Base-by-base conservation (phyloP, 2,888 invertebrate species). In the Litoditis marina region DNA sequence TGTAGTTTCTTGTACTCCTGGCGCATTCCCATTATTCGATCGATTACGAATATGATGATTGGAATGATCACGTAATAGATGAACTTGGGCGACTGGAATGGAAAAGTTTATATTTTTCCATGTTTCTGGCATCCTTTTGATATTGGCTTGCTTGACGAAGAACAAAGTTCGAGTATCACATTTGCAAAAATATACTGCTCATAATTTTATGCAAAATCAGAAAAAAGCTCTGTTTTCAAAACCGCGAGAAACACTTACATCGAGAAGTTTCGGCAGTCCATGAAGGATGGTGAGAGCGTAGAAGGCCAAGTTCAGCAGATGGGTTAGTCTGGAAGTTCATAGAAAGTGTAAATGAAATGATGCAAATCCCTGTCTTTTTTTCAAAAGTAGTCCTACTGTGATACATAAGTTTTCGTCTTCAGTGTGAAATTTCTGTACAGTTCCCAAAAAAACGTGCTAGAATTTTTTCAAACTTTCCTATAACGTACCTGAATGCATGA, bases 41-140 rank as follows among this genome's bases (percentile, higher is more conserved):
- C 94, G 49, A 94, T 85, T 0, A 90, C 89, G 80, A 92, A 94
- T 66, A 94, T 87, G 42, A 92, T 88, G 3, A 92, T 93, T 0
- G 94, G 94, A 22, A 90, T 91, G 27, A 93, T 86, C 83, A 94
- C 92, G 85, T 92, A 95, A 82, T 92, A 88, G 92, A 93, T 94
- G 85, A 94, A 94, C 65, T 83, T 92, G 85, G 0, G 94, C 90
- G 7, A 79, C 84, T 85, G 69, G 63, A 78, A 71, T n/a, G 16
- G 27, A 39, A 27, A 31, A 47, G 28, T 6, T 36, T 19, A 32
- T n/a, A 51, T 59, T 22, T 7, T 11, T 51, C 22, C 27, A 60
- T 1, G 11, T 11, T 51, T 19, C 51, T 30, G 11, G 13, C 51
- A 19, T 16, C 13, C 19, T 28, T 51, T 28, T 22, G 27, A 6